Evolutionary conservation across 2,888 invertebrate species (phyloP).

Genomic region (Rotaria sp.): DNA sequence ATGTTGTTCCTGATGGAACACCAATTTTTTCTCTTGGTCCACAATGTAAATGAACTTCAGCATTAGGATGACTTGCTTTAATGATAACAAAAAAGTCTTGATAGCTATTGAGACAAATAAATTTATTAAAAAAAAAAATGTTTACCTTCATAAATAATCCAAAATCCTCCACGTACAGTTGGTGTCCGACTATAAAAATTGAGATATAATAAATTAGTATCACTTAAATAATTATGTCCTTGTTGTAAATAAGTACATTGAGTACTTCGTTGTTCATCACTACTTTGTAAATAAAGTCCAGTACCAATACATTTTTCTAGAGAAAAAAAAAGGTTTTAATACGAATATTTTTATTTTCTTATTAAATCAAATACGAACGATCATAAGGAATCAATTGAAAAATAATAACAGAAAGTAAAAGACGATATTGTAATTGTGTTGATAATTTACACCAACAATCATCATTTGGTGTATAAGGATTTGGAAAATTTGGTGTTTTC

Average conservation of each 20-base stretch:
- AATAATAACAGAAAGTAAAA: constrained; percentile 38
- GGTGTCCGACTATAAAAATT: constrained; percentile 35
- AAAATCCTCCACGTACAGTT: constrained; percentile 37
- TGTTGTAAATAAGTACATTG: constrained; percentile 39
- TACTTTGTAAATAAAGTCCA: constrained; percentile 38
- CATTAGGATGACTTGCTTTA: neutral
- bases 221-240: constrained; percentile 40
- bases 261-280: constrained; percentile 34
- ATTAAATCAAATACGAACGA: neutral
- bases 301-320: constrained; percentile 30
- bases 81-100: neutral
- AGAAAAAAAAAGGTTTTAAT: neutral
- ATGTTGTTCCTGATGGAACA: neutral
- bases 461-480: constrained; percentile 35
- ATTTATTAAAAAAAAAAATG: neutral
- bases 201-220: constrained; percentile 33
- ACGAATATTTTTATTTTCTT: neutral
- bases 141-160: constrained; percentile 39
- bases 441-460: constrained; percentile 41
- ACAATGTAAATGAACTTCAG: constrained; percentile 13
- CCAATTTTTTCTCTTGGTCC: neutral
- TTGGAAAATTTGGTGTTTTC: constrained; percentile 38
- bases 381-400: constrained; percentile 40
- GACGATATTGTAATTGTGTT: constrained; percentile 35
- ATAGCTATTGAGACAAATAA: too few relatives aligned